Percentiles rank a stretch among this genome's conserved stretches.
Conservation (phyloP, 1,140 invertebrate genomes). For the Lysiphlebus fabarum region DNA sequence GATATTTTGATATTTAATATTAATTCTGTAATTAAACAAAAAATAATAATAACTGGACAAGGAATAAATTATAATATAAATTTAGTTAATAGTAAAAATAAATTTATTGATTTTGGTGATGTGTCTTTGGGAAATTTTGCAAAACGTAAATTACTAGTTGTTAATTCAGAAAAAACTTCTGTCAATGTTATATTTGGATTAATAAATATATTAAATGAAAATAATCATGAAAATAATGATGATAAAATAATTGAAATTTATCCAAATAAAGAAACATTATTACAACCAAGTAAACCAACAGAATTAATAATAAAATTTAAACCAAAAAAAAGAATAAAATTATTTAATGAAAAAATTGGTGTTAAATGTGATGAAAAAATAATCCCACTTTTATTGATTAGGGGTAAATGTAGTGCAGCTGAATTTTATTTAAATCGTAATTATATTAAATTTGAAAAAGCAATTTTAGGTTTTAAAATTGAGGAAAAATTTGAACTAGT, state of each 20-base stretch:
- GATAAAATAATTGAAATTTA: conserved; percentile 31
- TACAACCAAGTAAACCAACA: conserved; percentile 34
- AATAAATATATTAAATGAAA: too few species aligned
- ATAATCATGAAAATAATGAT: conserved; percentile 3
- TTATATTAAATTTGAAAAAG: conserved; percentile 40
- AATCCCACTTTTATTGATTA: conserved; percentile 40
- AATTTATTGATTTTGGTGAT: conserved; percentile 46
- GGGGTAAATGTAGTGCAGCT: conserved; percentile 39
- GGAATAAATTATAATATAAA: conserved; percentile 43
- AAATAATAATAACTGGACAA: conserved; percentile 45
- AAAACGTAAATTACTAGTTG: conserved; percentile 37
- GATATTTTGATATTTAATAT: conserved; percentile 39
- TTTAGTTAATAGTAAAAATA: conserved; percentile 42
- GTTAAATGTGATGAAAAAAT: conserved; percentile 25
- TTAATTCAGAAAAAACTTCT: conserved; percentile 42
- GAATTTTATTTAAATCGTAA: conserved; percentile 43
- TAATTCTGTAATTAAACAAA: conserved; percentile 33
- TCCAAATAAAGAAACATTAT: conserved; percentile 29
- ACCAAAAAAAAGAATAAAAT: conserved; percentile 33
- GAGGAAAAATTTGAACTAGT: conserved; percentile 37
- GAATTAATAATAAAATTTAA: conserved; percentile 41
- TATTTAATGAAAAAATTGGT: conserved; percentile 37
- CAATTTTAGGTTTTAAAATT: conserved; percentile 36
- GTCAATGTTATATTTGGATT: too few species aligned
- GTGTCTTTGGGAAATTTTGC: conserved; percentile 33